phyloP scores from a whole-genome alignment of 2,113 vertebrate species.

The Cichladusa arquata region DNA sequence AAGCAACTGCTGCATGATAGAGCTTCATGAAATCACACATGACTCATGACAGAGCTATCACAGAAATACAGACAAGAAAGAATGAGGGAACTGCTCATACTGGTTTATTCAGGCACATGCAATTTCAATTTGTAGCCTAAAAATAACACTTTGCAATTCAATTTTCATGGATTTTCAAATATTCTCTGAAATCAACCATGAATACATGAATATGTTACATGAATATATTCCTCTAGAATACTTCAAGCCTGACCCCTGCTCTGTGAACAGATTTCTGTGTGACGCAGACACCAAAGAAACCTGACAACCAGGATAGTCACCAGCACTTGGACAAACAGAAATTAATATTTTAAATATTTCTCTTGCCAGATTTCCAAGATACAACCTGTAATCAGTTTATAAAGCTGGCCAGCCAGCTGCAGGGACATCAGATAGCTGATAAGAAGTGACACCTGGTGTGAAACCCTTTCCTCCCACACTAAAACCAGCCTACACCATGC shows the following conservation, averaged over 20 bases:
- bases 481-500: neutral
- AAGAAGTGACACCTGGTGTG: neutral
- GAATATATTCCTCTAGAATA: neutral
- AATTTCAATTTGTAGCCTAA: neutral
- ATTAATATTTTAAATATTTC: neutral
- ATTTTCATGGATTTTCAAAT: neutral
- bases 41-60: neutral
- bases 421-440: neutral
- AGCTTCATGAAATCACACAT: neutral
- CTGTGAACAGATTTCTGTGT: neutral
- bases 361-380: neutral
- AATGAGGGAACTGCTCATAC: neutral
- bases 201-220: neutral
- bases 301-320: neutral
- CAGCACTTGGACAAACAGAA: neutral
- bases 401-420: neutral
- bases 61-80: neutral
- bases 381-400: neutral
- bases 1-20: neutral
- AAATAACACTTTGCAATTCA: neutral
- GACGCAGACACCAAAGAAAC: neutral
- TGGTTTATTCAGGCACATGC: neutral
- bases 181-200: neutral
- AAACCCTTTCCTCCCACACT: neutral
- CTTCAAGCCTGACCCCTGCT: neutral